phyloP scores from a whole-genome alignment of 2,113 vertebrate species.

The Thymallus thymallus region DNA sequence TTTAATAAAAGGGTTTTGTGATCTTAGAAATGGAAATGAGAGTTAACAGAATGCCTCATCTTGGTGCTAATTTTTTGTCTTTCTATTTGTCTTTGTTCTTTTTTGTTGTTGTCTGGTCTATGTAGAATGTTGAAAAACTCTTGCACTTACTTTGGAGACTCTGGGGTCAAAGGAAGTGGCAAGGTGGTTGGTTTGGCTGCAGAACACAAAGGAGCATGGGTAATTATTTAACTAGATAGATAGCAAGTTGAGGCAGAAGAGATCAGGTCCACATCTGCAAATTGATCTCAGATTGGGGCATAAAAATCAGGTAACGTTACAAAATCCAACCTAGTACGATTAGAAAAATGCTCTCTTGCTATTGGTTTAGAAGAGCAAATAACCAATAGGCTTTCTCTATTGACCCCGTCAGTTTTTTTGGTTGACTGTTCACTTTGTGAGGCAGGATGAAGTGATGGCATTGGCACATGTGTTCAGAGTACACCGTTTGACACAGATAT shows the following conservation, averaged over 20 bases:
- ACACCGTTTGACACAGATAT: conserved; percentile 53
- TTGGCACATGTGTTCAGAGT: conserved; percentile 63
- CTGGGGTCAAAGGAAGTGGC: conserved; percentile 99
- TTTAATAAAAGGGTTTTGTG: conserved; percentile 73
- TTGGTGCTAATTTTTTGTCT: conserved; percentile 55
- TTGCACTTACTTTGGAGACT: conserved; percentile 99
- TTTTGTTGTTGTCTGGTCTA: conserved; percentile 60
- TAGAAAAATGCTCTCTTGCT: conserved; percentile 51
- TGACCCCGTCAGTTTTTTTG: conserved; percentile 14
- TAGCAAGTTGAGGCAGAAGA: conserved; percentile 69
- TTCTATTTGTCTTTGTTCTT: conserved; percentile 61
- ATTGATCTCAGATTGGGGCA: conserved; percentile 65
- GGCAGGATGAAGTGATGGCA: conserved; percentile 78
- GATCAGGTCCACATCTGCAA: conserved; percentile 74
- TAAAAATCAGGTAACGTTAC: conserved; percentile 61
- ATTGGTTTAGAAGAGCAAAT: conserved; percentile 40
- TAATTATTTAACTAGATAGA: conserved; percentile 77
- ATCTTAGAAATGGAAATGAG: conserved; percentile 81
- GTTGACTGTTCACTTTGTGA: conserved; percentile 70
- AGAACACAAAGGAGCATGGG: conserved; percentile 84
- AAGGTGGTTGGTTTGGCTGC: conserved; percentile 99
- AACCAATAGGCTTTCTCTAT: conserved; percentile 1
- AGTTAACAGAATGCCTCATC: conserved; percentile 88
- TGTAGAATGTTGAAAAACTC: conserved; percentile 83
- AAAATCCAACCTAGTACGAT: conserved; percentile 58